phyloP scores from a whole-genome alignment of 2,113 vertebrate species.

The Dromiciops gliroides region DNA sequence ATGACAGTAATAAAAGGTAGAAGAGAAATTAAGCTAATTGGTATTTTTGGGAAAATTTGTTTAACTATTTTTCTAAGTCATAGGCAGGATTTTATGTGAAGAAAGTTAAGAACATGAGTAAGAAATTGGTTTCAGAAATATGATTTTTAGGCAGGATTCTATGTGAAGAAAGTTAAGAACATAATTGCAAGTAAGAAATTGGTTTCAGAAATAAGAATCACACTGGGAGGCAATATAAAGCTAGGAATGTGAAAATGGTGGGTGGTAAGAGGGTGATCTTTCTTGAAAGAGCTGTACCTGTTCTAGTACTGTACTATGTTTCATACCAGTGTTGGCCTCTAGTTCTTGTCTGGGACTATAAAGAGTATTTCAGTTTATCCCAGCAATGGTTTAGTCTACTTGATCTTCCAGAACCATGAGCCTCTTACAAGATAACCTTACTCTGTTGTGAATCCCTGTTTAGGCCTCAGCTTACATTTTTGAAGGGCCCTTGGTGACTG shows the following conservation, averaged over 20 bases:
- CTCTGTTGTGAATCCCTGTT: background rate
- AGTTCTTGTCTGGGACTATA: constrained; percentile 12
- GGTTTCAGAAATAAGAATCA: background rate
- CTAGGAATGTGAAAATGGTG: background rate
- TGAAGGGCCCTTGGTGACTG: constrained; percentile 19
- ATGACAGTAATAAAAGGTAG: background rate
- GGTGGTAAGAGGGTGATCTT: background rate
- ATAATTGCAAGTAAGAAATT: background rate
- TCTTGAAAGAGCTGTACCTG: background rate
- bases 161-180: constrained; percentile 37
- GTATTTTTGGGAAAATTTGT: background rate
- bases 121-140: constrained; percentile 5
- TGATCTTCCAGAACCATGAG: background rate
- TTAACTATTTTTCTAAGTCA: background rate
- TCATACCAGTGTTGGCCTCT: background rate
- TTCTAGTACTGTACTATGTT: constrained; percentile 3
- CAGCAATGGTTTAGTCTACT: background rate
- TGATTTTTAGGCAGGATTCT: background rate
- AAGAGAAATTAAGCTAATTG: background rate
- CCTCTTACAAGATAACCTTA: background rate
- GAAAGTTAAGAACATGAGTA: constrained; percentile 24
- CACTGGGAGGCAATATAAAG: background rate
- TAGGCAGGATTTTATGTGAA: constrained; percentile 12
- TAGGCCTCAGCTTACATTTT: constrained; percentile 22
- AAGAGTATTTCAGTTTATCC: background rate